A percentile compares a stretch with the other conserved stretches of the same genome.
These are phyloP conservation scores for Sebastolobus alascanus DNA, from an alignment of 2,797 vertebrate species.

Conservation along the genomic window DNA sequence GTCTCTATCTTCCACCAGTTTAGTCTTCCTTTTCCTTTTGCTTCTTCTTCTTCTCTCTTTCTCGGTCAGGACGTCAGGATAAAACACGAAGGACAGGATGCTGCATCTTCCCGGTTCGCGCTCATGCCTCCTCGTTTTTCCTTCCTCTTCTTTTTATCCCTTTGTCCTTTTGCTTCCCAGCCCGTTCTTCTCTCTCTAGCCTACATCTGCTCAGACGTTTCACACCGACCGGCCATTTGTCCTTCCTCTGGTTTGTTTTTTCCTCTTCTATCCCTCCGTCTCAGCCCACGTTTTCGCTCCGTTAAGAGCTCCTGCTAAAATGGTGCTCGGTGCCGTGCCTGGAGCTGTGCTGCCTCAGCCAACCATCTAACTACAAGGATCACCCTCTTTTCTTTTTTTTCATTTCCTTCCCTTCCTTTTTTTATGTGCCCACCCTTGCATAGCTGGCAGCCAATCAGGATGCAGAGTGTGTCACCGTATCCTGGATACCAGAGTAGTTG, in stretches of 20 bases:
- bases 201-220: slow-evolving; percentile 33
- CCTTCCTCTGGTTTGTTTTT: not conserved
- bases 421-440: slow-evolving; percentile 59
- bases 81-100: slow-evolving; percentile 34
- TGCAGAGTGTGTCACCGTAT: slow-evolving; percentile 74
- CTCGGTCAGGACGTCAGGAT: slow-evolving; percentile 65
- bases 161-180: slow-evolving; percentile 29
- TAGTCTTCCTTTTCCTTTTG: not conserved
- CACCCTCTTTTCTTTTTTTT: slow-evolving; percentile 58
- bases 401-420: slow-evolving; percentile 24
- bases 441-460: slow-evolving; percentile 81
- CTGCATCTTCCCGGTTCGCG: slow-evolving; percentile 52
- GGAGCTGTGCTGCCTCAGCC: slow-evolving; percentile 68
- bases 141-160: slow-evolving; percentile 34
- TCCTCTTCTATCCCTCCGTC: slow-evolving; percentile 17
- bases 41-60: slow-evolving; percentile 26
- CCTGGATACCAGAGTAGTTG: slow-evolving; percentile 84
- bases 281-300: slow-evolving; percentile 38
- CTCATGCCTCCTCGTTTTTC: slow-evolving; percentile 45
- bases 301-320: slow-evolving; percentile 62
- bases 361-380: slow-evolving; percentile 74
- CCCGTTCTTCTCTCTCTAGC: slow-evolving; percentile 31
- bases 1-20: slow-evolving; percentile 16
- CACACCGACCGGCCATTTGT: slow-evolving; percentile 1
- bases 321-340: slow-evolving; percentile 63